Conservation (phyloP, 2,113 vertebrate species). For the Leucosticte australis region DNA sequence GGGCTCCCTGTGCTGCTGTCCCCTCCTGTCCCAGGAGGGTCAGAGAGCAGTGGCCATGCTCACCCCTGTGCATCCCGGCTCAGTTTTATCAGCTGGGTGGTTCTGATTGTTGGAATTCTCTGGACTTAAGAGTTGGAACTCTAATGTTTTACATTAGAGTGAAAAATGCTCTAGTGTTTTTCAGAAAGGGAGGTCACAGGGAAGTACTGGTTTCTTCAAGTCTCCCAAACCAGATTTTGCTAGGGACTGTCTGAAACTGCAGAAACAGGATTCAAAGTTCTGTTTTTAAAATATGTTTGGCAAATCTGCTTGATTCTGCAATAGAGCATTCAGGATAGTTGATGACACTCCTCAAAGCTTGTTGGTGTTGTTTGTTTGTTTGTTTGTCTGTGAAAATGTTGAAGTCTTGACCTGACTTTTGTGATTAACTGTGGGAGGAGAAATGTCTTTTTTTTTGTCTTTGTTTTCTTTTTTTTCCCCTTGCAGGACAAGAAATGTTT, state of each 20-base stretch:
- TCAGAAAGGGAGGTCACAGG: neutral
- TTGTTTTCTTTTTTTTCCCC: accelerated
- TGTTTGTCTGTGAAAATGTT: neutral
- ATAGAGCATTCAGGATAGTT: neutral
- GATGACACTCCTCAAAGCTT: neutral
- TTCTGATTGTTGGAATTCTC: neutral
- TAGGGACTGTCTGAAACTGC: neutral
- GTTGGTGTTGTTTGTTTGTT: neutral
- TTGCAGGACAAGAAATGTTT: neutral
- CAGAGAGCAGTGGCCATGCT: neutral
- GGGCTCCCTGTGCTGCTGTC: neutral
- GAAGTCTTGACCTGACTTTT: neutral
- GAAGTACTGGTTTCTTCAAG: neutral
- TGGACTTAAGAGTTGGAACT: neutral
- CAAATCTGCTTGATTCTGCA: neutral
- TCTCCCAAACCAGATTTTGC: neutral
- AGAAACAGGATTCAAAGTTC: neutral
- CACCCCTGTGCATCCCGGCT: accelerated
- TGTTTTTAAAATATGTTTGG: neutral
- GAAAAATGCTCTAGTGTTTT: neutral
- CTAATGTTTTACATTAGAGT: too few relatives aligned
- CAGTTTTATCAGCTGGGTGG: neutral
- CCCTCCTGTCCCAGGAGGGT: neutral
- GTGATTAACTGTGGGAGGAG: neutral
- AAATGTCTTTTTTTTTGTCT: neutral